phyloP scores from a whole-genome alignment of 2,888 invertebrate genomes.

The Pandemis heparana region DNA sequence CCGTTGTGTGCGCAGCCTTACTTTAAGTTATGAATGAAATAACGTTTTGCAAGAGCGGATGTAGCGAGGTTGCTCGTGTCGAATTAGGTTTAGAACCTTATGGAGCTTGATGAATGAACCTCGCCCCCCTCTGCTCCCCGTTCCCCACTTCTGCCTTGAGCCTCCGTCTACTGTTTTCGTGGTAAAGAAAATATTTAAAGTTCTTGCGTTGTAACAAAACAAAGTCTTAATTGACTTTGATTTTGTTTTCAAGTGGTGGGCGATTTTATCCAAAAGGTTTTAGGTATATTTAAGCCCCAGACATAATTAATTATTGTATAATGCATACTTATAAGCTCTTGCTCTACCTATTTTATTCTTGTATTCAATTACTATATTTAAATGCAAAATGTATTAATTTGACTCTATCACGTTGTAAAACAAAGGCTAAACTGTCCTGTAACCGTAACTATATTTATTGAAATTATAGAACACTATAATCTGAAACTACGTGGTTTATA shows the following conservation, averaged over 20 bases:
- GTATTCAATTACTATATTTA: too few species aligned
- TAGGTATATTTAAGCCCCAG: too few species aligned
- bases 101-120: conserved; percentile 84
- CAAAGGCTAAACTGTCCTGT: too few species aligned
- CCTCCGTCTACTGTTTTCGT: conserved; percentile 40
- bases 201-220: not conserved
- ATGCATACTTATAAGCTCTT: too few species aligned
- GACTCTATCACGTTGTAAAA: too few species aligned
- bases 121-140: conserved; percentile 51
- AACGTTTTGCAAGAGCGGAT: conserved; percentile 86
- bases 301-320: too few species aligned
- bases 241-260: not conserved
- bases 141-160: conserved; percentile 48
- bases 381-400: too few species aligned
- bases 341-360: too few species aligned
- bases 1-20: conserved; percentile 64
- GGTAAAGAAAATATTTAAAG: conserved; percentile 15
- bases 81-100: conserved; percentile 86
- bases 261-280: too few species aligned
- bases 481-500: not conserved
- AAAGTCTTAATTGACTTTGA: not conserved
- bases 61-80: conserved; percentile 83
- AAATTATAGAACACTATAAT: too few species aligned
- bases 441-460: too few species aligned
- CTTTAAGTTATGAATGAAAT: conserved; percentile 83